Conservation (phyloP, 2,113 vertebrate species). For the Elanus axillaris region DNA sequence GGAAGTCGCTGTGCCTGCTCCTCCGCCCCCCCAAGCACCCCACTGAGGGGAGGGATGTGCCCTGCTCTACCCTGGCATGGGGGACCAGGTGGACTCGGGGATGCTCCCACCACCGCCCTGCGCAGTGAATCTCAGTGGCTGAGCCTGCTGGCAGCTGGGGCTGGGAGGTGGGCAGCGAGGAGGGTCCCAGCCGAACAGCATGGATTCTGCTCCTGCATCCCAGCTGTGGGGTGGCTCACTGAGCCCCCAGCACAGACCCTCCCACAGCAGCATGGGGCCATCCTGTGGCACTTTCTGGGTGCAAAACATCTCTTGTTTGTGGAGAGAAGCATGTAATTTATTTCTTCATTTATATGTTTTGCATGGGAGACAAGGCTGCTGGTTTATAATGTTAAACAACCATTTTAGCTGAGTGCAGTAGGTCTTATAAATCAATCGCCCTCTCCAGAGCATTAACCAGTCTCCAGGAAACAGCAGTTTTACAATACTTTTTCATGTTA, state of each 20-base stretch:
- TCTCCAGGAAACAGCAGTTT: neutral
- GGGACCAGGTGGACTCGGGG: neutral
- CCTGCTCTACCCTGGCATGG: too few relatives aligned
- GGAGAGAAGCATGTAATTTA: neutral
- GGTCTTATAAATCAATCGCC: neutral
- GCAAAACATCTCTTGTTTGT: neutral
- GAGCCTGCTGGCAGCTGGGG: neutral
- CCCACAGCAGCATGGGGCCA: fast-evolving
- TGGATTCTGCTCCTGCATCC: neutral
- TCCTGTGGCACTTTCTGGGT: neutral
- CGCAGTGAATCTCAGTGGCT: neutral
- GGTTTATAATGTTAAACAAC: neutral
- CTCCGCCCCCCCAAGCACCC: neutral
- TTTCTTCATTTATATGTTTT: neutral
- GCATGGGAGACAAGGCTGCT: neutral
- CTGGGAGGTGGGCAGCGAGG: neutral
- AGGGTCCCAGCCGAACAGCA: fast-evolving
- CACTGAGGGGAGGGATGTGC: neutral
- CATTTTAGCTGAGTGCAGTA: neutral
- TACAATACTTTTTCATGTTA: neutral
- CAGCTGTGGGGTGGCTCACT: fast-evolving
- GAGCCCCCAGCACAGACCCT: fast-evolving
- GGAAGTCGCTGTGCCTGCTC: neutral
- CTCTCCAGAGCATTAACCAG: neutral
- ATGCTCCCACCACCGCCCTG: neutral